Evolutionary conservation across 2,113 vertebrate genomes (phyloP).

Genomic region (Muntiacus muntjak): DNA sequence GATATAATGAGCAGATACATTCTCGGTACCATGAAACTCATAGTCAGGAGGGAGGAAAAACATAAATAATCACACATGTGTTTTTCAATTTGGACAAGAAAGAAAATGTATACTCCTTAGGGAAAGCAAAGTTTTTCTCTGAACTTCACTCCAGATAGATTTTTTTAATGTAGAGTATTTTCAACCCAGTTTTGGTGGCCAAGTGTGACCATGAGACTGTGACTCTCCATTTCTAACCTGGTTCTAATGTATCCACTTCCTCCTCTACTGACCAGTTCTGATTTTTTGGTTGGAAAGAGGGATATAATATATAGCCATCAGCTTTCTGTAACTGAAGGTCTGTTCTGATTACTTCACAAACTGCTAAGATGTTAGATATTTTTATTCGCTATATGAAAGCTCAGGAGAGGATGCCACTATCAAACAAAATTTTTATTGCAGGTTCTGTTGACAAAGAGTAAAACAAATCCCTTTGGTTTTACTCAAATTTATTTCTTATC

Average conservation of each 20-base stretch:
- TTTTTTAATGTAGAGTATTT: not conserved
- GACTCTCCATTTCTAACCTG: not conserved
- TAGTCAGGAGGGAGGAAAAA: not conserved
- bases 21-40: not conserved
- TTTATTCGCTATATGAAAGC: not conserved
- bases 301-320: not conserved
- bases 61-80: not conserved
- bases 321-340: not conserved
- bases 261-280: not conserved
- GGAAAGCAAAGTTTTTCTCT: not conserved
- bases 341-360: not conserved
- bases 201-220: not conserved
- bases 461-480: not conserved
- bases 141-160: not conserved
- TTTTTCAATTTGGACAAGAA: not conserved
- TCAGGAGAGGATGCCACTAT: not conserved
- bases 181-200: too few relatives aligned
- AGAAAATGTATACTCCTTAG: not conserved
- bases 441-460: not conserved
- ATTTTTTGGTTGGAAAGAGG: not conserved
- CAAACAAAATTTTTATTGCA: not conserved
- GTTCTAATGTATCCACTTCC: not conserved
- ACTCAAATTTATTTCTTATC: conserved; percentile 10
- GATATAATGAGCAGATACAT: not conserved
- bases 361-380: not conserved